Percentiles rank a stretch among this genome's conserved stretches.
phyloP scores from a whole-genome alignment of 2,888 invertebrate species.

The Willowsia nigromaculata region DNA sequence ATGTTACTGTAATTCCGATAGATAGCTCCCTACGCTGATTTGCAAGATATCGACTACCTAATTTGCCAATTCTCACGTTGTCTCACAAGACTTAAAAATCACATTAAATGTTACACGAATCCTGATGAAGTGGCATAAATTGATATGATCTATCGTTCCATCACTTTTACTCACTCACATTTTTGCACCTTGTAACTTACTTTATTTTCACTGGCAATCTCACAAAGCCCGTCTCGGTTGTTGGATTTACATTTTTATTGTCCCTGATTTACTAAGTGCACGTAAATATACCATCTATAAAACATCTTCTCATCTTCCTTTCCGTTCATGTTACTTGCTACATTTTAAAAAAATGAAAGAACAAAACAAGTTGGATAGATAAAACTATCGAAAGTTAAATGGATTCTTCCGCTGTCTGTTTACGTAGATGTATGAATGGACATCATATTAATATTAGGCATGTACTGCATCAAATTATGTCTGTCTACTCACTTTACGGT shows the following conservation, averaged over 20 bases:
- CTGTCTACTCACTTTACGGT: no score
- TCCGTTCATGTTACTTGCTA: no score
- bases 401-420: not conserved
- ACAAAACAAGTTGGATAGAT: no score
- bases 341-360: no score
- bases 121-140: not conserved
- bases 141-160: constrained; percentile 18
- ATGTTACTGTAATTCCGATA: constrained; percentile 60
- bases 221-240: constrained; percentile 12
- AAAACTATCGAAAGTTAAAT: no score
- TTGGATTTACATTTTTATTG: not conserved
- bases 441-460: no score
- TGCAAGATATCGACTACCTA: constrained; percentile 10
- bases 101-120: not conserved
- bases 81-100: constrained; percentile 8
- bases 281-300: no score
- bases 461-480: no score
- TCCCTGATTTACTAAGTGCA: no score
- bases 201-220: constrained; percentile 19
- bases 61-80: not conserved
- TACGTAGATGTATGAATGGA: no score
- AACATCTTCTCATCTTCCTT: no score
- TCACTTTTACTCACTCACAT: not conserved
- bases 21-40: constrained; percentile 42
- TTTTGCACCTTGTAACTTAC: not conserved